Conservation (phyloP, 2,113 vertebrate species). For the Suricata suricatta region DNA sequence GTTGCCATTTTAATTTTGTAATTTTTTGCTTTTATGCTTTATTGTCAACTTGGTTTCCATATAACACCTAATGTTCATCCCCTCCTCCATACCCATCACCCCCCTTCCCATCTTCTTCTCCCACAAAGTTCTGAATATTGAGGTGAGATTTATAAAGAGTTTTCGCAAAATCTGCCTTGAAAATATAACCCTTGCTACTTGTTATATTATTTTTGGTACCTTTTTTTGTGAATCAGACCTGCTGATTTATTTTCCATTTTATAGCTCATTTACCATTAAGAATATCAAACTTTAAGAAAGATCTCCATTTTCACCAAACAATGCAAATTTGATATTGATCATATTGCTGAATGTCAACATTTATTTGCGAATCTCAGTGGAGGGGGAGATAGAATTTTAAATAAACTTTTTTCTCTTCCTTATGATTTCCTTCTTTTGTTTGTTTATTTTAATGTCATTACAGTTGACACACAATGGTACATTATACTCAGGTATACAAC, state of each 20-base stretch:
- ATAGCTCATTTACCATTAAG: neutral
- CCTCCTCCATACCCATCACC: too few species aligned
- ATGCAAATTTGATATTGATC: neutral
- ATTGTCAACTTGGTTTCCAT: too few species aligned
- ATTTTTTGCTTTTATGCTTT: too few species aligned
- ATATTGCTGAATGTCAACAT: neutral
- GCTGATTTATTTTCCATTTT: neutral
- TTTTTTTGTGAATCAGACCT: constrained; percentile 38
- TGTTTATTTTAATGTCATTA: neutral
- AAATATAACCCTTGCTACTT: neutral
- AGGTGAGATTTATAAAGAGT: neutral
- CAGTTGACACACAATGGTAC: neutral
- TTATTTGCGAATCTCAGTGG: neutral
- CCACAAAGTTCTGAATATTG: constrained; percentile 24
- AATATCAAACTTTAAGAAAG: neutral
- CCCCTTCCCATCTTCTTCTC: too few species aligned
- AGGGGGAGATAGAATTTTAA: neutral
- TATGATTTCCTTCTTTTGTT: neutral
- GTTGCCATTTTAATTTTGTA: too few species aligned
- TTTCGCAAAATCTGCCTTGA: neutral
- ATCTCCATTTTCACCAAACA: neutral
- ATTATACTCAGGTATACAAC: neutral
- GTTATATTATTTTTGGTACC: neutral
- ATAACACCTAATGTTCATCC: too few species aligned
- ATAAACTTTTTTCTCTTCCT: neutral